Percentiles rank a stretch among this genome's conserved stretches.
These are phyloP conservation scores for Brachionus rotundiformis DNA, from an alignment of 1,140 invertebrate species.

Conservation along the genomic window DNA sequence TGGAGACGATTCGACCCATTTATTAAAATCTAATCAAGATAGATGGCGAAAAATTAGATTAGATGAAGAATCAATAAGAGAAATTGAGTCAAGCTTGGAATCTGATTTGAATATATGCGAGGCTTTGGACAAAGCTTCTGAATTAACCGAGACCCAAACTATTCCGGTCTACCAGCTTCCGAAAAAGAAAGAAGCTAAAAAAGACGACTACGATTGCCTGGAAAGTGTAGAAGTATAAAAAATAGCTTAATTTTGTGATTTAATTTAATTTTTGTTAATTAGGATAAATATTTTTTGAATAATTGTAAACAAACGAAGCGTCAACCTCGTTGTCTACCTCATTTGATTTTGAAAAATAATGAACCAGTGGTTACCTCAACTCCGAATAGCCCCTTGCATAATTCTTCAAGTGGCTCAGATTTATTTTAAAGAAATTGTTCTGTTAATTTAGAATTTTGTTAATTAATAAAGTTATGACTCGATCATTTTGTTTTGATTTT, in stretches of 20 bases:
- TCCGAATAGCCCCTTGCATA: background rate
- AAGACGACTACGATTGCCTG: background rate
- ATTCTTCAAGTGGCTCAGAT: background rate
- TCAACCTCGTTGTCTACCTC: background rate
- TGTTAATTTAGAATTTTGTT: background rate
- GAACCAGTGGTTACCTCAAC: background rate
- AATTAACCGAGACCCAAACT: background rate
- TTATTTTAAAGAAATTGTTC: background rate
- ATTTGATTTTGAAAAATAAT: background rate
- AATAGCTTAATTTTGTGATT: background rate
- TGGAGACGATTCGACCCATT: background rate
- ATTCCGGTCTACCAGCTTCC: background rate
- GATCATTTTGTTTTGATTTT: no score
- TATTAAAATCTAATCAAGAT: background rate
- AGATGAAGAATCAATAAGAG: background rate
- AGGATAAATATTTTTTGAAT: slow-evolving; percentile 25
- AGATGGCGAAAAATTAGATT: background rate
- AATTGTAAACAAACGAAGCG: background rate
- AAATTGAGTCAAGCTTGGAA: background rate
- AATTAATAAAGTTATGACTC: no score
- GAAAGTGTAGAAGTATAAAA: background rate
- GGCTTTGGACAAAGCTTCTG: background rate
- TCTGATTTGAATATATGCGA: background rate
- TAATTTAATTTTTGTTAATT: background rate
- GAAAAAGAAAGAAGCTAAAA: background rate